phyloP scores from a whole-genome alignment of 2,888 invertebrate species.

The Latrodectus hesperus region DNA sequence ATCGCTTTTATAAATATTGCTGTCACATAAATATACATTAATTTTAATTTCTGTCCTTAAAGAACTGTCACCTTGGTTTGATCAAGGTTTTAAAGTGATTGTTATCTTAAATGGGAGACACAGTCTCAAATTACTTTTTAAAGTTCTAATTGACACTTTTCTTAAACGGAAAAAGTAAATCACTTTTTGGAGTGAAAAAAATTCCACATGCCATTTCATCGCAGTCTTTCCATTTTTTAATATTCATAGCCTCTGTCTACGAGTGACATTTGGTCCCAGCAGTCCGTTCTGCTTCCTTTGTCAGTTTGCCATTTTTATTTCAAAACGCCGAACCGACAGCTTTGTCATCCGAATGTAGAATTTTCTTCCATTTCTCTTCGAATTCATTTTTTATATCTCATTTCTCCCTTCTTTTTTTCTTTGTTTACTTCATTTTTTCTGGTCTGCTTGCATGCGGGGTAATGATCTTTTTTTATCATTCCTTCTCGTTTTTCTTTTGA shows the following conservation, averaged over 20 bases:
- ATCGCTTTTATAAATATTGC: too few relatives aligned
- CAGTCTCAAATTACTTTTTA: conserved; percentile 34
- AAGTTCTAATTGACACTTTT: conserved; percentile 47
- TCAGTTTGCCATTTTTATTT: conserved; percentile 68
- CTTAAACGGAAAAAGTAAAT: conserved; percentile 3
- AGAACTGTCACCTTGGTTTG: too few relatives aligned
- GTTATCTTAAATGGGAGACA: neutral
- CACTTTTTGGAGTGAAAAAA: neutral
- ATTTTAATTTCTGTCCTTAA: too few relatives aligned
- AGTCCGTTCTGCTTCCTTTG: conserved; percentile 67
- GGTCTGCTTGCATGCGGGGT: conserved; percentile 53
- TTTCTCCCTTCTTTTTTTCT: conserved; percentile 48
- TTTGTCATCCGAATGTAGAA: conserved; percentile 68
- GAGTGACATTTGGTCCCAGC: conserved; percentile 67
- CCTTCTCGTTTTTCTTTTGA: conserved; percentile 44
- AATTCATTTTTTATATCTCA: conserved; percentile 69
- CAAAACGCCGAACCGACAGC: conserved; percentile 63
- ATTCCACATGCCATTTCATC: conserved; percentile 52
- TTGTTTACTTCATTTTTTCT: conserved; percentile 31
- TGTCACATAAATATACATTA: too few relatives aligned
- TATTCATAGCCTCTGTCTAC: conserved; percentile 66
- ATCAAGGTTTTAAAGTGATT: too few relatives aligned
- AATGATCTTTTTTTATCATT: conserved; percentile 65
- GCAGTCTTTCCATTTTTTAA: conserved; percentile 58
- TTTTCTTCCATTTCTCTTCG: conserved; percentile 69